Conservation (phyloP, 2,797 vertebrate species). For the Squalus acanthias region DNA sequence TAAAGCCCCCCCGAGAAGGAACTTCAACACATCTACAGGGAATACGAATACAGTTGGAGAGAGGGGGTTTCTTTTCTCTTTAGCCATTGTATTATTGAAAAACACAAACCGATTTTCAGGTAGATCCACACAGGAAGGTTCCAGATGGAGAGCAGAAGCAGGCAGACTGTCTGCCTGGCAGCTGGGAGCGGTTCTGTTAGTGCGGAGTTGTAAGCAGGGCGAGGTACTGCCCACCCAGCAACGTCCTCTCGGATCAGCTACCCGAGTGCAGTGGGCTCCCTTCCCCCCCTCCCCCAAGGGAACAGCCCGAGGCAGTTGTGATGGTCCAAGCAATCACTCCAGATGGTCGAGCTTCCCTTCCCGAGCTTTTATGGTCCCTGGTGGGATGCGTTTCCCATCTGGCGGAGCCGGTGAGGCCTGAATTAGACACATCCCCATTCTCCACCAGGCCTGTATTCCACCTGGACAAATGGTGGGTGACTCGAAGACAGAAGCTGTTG, state of each 20-base stretch:
- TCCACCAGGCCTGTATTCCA: background rate
- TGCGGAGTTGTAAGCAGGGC: background rate
- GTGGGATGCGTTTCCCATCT: background rate
- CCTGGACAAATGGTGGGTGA: background rate
- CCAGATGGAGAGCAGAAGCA: background rate
- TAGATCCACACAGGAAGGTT: background rate
- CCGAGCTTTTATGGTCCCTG: background rate
- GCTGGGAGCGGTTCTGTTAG: background rate
- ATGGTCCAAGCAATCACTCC: background rate
- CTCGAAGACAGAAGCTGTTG: background rate
- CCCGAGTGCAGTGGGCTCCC: background rate
- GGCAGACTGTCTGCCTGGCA: background rate
- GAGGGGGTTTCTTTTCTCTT: background rate
- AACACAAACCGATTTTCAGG: too few relatives aligned
- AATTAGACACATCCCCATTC: background rate
- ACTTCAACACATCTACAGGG: background rate
- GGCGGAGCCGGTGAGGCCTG: background rate
- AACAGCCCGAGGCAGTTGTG: background rate
- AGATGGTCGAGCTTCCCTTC: background rate
- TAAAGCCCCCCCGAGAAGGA: background rate
- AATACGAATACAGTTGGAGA: too few relatives aligned
- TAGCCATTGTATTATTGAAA: too few relatives aligned
- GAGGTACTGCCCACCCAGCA: background rate
- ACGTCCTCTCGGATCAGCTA: background rate
- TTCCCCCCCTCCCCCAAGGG: background rate